Evolutionary conservation across 1,140 invertebrate species (phyloP).

Genomic region (Liolophura sinensis): DNA sequence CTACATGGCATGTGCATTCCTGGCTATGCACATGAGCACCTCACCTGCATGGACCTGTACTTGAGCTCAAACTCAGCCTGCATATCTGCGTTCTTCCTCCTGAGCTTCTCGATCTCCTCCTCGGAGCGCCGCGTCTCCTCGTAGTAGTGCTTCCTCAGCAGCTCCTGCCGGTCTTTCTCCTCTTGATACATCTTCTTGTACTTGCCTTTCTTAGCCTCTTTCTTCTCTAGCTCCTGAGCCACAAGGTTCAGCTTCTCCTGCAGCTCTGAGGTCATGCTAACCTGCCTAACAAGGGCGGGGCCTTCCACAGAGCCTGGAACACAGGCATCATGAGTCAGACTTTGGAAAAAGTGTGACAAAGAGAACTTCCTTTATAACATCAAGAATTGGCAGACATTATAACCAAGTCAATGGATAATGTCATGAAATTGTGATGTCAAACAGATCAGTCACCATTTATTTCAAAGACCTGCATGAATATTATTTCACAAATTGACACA

Average conservation of each 20-base stretch:
- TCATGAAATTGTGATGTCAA: no score
- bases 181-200: constrained; percentile 32
- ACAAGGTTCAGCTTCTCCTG: constrained; percentile 10
- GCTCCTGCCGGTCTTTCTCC: constrained; percentile 19
- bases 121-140: constrained; percentile 21
- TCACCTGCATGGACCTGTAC: constrained; percentile 27
- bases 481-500: no score
- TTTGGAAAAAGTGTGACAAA: no score
- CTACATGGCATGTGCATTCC: no score
- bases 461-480: no score
- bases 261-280: constrained; percentile 18
- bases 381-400: no score
- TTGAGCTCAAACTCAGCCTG: constrained; percentile 22
- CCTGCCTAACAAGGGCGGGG: constrained; percentile 11
- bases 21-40: no score
- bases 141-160: constrained; percentile 13
- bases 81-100: constrained; percentile 15
- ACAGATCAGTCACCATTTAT: no score
- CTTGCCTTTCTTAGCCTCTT: constrained; percentile 19
- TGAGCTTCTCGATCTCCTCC: constrained; percentile 24
- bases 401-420: no score
- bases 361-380: no score
- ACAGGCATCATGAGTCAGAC: no score
- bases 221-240: constrained; percentile 13
- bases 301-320: no score